These are phyloP conservation scores for Reticulitermes speratus DNA, from an alignment of 1,140 invertebrate species.

Conservation along the genomic window DNA sequence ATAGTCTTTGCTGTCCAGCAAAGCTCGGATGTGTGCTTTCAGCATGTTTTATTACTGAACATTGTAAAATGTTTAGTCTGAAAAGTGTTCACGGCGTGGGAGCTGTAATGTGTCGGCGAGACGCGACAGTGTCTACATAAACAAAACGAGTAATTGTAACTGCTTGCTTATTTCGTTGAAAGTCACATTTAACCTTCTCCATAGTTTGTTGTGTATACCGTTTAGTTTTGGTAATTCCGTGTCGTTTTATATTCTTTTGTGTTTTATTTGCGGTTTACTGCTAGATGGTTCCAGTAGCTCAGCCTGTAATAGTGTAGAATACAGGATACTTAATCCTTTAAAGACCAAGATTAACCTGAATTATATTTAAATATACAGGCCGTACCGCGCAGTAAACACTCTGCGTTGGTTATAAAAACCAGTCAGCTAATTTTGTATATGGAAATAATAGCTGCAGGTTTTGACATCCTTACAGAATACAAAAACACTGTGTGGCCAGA, in stretches of 20 bases:
- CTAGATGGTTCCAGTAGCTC: too few relatives aligned
- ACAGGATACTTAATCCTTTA: too few relatives aligned
- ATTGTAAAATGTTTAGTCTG: not conserved
- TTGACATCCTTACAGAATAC: too few relatives aligned
- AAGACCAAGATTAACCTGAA: too few relatives aligned
- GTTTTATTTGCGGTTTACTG: too few relatives aligned
- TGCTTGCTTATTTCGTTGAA: not conserved
- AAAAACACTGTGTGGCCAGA: too few relatives aligned
- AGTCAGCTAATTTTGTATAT: too few relatives aligned
- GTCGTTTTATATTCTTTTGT: not conserved
- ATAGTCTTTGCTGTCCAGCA: not conserved
- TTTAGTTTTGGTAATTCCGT: not conserved
- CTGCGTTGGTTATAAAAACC: too few relatives aligned
- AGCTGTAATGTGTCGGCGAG: not conserved
- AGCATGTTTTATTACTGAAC: not conserved
- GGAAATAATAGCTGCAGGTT: too few relatives aligned
- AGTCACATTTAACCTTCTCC: not conserved
- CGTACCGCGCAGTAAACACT: too few relatives aligned
- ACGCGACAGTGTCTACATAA: not conserved
- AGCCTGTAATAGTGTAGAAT: too few relatives aligned
- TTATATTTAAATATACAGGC: too few relatives aligned
- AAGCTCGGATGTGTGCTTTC: not conserved
- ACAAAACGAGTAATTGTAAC: not conserved
- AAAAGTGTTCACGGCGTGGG: not conserved
- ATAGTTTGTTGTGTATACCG: not conserved